Percentiles rank a stretch among this genome's conserved stretches.
Evolutionary conservation across 2,797 vertebrate species (phyloP).

Genomic region (Hyperoplus immaculatus): DNA sequence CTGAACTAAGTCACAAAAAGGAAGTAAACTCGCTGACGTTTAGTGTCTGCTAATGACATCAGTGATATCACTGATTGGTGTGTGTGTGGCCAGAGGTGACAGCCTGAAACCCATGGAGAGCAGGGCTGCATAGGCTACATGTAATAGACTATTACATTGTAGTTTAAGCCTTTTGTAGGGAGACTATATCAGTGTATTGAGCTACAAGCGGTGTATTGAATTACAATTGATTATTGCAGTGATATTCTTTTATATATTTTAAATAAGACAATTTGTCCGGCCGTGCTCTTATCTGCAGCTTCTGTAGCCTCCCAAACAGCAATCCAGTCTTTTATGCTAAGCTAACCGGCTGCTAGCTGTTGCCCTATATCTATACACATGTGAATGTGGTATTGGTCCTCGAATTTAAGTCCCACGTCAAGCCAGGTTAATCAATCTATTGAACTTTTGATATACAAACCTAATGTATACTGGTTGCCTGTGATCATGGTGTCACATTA

Average conservation of each 20-base stretch:
- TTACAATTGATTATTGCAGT: neutral
- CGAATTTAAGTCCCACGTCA: too few species aligned
- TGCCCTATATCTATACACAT: too few species aligned
- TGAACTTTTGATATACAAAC: neutral
- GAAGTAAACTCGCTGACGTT: neutral
- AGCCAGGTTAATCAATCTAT: too few species aligned
- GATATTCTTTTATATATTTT: neutral
- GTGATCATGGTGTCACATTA: neutral
- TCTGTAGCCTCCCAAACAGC: neutral
- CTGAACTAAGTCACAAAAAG: neutral
- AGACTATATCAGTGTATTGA: neutral
- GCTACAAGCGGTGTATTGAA: neutral
- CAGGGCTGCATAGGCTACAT: neutral
- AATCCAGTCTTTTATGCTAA: too few species aligned
- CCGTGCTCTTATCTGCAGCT: neutral
- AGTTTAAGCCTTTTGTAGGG: neutral
- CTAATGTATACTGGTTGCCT: neutral
- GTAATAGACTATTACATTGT: neutral
- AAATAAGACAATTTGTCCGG: neutral
- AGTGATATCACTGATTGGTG: conserved; percentile 9
- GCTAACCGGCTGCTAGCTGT: too few species aligned
- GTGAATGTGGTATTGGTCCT: too few species aligned
- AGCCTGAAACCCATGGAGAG: neutral
- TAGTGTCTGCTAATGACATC: neutral
- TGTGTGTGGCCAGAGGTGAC: conserved; percentile 11